phyloP scores from a whole-genome alignment of 2,888 invertebrate genomes.

The Sialis fuliginosa region DNA sequence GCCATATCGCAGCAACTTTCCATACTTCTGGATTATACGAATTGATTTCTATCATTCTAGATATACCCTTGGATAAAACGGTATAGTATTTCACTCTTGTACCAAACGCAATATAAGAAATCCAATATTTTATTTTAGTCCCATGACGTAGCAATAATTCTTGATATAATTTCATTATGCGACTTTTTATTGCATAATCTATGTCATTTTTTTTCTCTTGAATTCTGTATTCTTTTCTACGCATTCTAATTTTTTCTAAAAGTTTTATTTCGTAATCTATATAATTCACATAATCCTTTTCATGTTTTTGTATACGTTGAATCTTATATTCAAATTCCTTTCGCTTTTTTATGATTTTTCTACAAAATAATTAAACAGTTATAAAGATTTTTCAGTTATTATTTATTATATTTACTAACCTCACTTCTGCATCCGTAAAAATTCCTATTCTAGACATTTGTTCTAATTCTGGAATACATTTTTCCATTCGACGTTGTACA shows the following conservation, averaged over 20 bases:
- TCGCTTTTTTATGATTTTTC: not conserved
- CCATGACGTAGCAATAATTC: not conserved
- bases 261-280: not conserved
- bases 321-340: not conserved
- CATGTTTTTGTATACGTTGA: not conserved
- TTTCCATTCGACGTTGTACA: not conserved
- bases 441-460: not conserved
- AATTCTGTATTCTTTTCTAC: not conserved
- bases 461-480: not conserved
- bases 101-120: not conserved
- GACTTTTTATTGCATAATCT: not conserved
- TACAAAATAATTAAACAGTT: not conserved
- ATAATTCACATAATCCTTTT: not conserved
- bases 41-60: constrained; percentile 4
- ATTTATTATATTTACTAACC: not conserved
- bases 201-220: not conserved
- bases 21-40: constrained; percentile 6
- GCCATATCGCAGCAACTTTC: constrained; percentile 7
- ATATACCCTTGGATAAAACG: not conserved
- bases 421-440: not conserved
- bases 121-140: not conserved
- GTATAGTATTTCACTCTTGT: not conserved
- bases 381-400: not conserved
- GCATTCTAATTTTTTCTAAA: not conserved
- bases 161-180: not conserved